Conservation (phyloP, 2,888 invertebrate genomes). For the Hoplodrina ambigua region DNA sequence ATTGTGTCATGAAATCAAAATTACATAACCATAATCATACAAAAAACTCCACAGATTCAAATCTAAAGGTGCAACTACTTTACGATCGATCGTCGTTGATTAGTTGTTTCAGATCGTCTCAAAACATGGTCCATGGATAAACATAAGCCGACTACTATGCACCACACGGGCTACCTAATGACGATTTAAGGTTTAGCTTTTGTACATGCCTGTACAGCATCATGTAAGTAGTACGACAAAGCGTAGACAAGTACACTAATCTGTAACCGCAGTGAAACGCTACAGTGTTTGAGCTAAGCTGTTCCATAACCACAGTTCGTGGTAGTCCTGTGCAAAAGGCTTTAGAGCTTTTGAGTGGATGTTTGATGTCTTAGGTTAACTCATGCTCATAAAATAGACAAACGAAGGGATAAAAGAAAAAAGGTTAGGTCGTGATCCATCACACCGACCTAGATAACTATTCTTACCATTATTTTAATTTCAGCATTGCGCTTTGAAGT, state of each 20-base stretch:
- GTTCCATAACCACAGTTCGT: neutral
- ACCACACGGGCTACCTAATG: no score
- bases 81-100: no score
- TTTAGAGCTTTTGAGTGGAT: neutral
- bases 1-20: no score
- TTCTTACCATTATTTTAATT: neutral
- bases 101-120: no score
- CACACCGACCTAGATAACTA: neutral
- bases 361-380: slow-evolving; percentile 6
- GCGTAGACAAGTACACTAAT: neutral
- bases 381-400: neutral
- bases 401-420: neutral
- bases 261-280: slow-evolving; percentile 11
- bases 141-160: no score
- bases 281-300: slow-evolving; percentile 2
- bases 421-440: neutral
- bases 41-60: no score
- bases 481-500: neutral
- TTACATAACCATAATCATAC: no score
- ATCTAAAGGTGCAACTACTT: no score
- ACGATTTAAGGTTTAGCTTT: neutral
- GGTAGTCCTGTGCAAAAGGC: neutral
- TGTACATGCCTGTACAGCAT: neutral
- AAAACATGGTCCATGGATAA: no score
- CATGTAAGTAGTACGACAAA: neutral